Base-by-base conservation (phyloP, 2,113 vertebrate genomes). In the Abramis brama region DNA sequence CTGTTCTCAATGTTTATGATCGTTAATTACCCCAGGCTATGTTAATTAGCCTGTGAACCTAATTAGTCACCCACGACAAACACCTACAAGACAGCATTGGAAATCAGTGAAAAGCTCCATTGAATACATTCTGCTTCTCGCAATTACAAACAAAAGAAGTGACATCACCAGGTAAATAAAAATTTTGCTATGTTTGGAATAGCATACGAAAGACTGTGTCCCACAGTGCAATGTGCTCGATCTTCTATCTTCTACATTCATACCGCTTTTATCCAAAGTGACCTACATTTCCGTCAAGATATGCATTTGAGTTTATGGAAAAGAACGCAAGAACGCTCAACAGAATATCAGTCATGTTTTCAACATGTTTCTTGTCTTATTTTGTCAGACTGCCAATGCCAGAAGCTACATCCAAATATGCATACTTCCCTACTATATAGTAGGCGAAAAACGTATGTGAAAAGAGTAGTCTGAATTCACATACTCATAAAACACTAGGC, bases 91-190 rank as follows among this genome's bases (percentile, higher is more conserved):
- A 23, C 23, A 33, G 15, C 23, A 50, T 33, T n/a, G 52, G 43
- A 59, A 52, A 66, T 64, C 59, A 74, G 5, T 85, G 27, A 88
- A 82, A 43, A 25, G 19, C 15, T 62, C 43, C 45, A 78, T 52
- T 57, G 73, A 88, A 73, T 27, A 79, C 36, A 75, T 57, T 66
- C 10, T n/a, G 10, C 47, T 27, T 62, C 39, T 30, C 39, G 13
- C 43, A 84, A 70, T 50, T 39, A 7, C 60, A 50, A 47, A 81
- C 15, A 62, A 81, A 43, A 47, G 64, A 50, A 7, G 9, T 81
- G 60, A 68, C 4, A 13, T 66, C 43, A 81, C 47, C 43, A 66
- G n/a, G 79, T 68, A 50, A 81, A 25, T 17, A 66, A 81, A 81
- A 17, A 64, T 81, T 25, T 30, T 17, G 8, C 45, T 50, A 33